A percentile compares a stretch with the other conserved stretches of the same genome.
Conservation (phyloP, 35 echinoderm and acorn worm species). For the Heliocidaris erythrogramma region DNA sequence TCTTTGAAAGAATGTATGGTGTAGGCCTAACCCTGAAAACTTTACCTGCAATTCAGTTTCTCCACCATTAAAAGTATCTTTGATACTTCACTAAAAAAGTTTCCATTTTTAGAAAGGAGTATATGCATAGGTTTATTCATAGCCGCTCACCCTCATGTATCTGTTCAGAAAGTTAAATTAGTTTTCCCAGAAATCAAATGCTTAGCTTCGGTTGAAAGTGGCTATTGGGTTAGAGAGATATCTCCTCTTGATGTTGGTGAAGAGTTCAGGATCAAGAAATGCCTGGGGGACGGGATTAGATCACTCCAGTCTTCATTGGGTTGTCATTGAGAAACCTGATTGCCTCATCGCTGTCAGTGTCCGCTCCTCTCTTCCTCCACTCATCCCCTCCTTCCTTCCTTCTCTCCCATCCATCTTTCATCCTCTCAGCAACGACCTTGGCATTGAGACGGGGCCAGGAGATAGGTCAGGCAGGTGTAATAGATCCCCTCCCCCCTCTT, state of each 20-base stretch:
- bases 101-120: neutral
- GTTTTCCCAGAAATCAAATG: neutral
- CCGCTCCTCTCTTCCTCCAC: neutral
- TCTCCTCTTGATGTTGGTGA: neutral
- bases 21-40: too few species aligned
- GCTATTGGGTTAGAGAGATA: neutral
- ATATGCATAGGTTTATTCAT: neutral
- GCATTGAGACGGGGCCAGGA: neutral
- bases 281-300: neutral
- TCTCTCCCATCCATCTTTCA: neutral
- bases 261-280: neutral
- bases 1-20: too few species aligned
- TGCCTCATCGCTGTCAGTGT: neutral
- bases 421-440: neutral
- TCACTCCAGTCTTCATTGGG: neutral
- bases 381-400: neutral
- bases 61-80: too few species aligned
- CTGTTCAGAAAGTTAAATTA: neutral
- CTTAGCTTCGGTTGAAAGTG: neutral
- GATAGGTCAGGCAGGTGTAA: slow-evolving; percentile 26
- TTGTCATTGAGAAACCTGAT: neutral
- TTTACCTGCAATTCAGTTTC: too few species aligned
- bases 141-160: neutral
- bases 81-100: too few species aligned
- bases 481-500: slow-evolving; percentile 4